A percentile compares a stretch with the other conserved stretches of the same genome.
These are phyloP conservation scores for Drosophila oshimai DNA, from an alignment of 1,140 invertebrate genomes.

Conservation along the genomic window DNA sequence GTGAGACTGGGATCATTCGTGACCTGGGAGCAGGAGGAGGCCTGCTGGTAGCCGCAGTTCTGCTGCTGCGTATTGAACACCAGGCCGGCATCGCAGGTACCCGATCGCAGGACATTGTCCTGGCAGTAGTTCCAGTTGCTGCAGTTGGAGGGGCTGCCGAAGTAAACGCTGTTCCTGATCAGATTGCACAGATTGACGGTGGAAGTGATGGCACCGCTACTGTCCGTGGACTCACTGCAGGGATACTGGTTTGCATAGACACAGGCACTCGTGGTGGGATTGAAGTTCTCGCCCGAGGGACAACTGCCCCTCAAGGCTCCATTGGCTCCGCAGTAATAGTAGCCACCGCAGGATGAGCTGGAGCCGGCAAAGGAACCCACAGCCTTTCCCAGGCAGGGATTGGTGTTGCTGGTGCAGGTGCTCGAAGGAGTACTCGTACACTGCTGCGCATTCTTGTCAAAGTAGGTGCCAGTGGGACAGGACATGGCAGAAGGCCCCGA, in stretches of 20 bases:
- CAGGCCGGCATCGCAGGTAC: constrained; percentile 5
- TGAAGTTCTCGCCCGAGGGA: constrained; percentile 46
- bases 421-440: neutral
- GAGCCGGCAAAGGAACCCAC: constrained; percentile 27
- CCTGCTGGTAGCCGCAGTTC: constrained; percentile 30
- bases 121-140: constrained; percentile 38
- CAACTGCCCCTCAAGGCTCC: constrained; percentile 26
- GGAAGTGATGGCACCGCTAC: neutral
- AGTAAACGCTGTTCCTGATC: constrained; percentile 28
- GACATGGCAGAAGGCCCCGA: constrained; percentile 1
- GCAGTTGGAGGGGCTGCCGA: constrained; percentile 46
- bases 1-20: constrained; percentile 40
- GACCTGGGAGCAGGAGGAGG: constrained; percentile 42
- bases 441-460: constrained; percentile 37
- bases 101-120: constrained; percentile 13
- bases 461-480: constrained; percentile 22
- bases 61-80: constrained; percentile 17
- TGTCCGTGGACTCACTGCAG: neutral
- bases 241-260: constrained; percentile 20
- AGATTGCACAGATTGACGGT: constrained; percentile 45
- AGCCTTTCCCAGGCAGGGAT: constrained; percentile 27
- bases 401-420: neutral
- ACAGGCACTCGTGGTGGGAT: constrained; percentile 33
- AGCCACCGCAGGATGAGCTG: constrained; percentile 28
- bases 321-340: constrained; percentile 40